Percentiles rank a stretch among this genome's conserved stretches.
These are phyloP conservation scores for Himalopsyche kuldschensis DNA, from an alignment of 2,888 invertebrate species.

Conservation along the genomic window DNA sequence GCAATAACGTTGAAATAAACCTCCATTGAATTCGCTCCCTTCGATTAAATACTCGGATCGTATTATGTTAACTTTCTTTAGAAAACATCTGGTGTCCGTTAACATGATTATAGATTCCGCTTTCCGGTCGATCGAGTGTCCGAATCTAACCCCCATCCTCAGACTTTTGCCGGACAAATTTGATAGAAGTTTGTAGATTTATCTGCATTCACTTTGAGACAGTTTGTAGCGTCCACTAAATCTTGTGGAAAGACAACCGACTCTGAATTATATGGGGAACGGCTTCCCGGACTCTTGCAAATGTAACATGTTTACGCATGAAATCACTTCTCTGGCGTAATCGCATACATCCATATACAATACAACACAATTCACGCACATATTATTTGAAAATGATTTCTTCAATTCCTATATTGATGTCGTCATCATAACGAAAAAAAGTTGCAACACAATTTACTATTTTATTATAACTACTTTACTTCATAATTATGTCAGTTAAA, in stretches of 20 bases:
- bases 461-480: no score
- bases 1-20: no score
- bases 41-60: not conserved
- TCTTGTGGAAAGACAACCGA: not conserved
- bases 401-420: no score
- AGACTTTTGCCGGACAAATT: conserved; percentile 27
- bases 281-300: not conserved
- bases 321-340: not conserved
- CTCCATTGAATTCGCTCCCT: no score
- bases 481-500: no score
- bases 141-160: not conserved
- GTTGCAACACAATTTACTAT: no score
- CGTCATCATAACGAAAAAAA: no score
- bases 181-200: conserved; percentile 31
- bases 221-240: conserved; percentile 16
- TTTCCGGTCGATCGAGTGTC: not conserved
- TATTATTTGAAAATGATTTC: no score
- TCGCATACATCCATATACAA: not conserved
- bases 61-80: not conserved
- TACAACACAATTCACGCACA: not conserved
- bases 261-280: not conserved
- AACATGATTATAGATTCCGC: not conserved
- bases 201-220: conserved; percentile 20
- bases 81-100: not conserved
- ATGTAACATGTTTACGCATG: not conserved